Percentiles rank a stretch among this genome's conserved stretches.
Evolutionary conservation across 2,888 invertebrate genomes (phyloP).

Genomic region (Nemotelus nigrinus): DNA sequence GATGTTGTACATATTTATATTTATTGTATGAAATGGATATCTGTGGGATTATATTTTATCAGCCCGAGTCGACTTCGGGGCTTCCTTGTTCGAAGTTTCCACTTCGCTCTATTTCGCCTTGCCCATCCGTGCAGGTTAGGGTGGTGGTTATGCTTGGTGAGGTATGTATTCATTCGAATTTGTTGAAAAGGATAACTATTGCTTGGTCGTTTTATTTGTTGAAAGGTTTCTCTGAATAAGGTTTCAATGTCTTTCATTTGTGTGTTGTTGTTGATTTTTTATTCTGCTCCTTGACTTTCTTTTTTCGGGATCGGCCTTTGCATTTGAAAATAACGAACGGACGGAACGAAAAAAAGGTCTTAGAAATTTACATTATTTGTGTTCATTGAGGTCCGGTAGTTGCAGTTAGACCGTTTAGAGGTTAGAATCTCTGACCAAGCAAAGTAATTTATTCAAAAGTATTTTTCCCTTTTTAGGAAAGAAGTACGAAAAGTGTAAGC

Average conservation of each 20-base stretch:
- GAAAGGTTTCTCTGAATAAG: conserved; percentile 48
- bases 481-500: background rate
- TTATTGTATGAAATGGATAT: conserved; percentile 51
- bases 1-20: conserved; percentile 42
- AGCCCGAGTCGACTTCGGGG: conserved; percentile 2
- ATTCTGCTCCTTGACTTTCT: background rate
- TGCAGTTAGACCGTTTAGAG: background rate
- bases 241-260: conserved; percentile 23
- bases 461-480: background rate
- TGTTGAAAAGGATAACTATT: conserved; percentile 50
- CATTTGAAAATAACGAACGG: background rate
- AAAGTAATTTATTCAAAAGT: background rate
- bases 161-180: conserved; percentile 28
- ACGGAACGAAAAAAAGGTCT: background rate
- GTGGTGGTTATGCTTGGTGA: background rate
- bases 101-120: background rate
- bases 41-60: conserved; percentile 50
- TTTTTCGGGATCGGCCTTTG: background rate
- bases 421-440: background rate
- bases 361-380: background rate
- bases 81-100: background rate
- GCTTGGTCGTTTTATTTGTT: conserved; percentile 48
- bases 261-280: background rate
- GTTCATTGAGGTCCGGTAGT: too few species aligned
- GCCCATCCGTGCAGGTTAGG: background rate